phyloP scores from a whole-genome alignment of 2,113 vertebrate species.

The Ursus arctos region DNA sequence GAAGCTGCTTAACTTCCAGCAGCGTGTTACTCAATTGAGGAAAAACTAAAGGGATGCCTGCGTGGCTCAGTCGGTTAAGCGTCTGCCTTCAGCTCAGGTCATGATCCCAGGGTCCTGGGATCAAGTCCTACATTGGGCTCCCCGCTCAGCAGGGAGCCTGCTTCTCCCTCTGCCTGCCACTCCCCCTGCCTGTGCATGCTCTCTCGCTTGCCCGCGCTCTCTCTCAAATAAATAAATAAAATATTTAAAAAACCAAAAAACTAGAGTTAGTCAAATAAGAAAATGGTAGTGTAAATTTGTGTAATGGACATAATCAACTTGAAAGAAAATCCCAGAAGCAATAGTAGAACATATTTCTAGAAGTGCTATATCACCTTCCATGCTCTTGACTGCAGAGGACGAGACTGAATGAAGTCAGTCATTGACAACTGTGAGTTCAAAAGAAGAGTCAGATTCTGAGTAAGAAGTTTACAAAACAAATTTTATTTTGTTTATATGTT shows the following conservation, averaged over 20 bases:
- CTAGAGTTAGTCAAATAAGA: neutral
- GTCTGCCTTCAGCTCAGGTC: too few species aligned
- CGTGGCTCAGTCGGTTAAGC: too few species aligned
- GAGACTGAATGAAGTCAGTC: neutral
- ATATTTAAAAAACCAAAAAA: neutral
- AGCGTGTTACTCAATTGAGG: neutral
- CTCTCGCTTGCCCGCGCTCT: too few species aligned
- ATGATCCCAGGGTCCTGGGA: too few species aligned
- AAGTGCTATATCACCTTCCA: neutral
- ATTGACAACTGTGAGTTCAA: neutral
- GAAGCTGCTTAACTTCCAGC: slow-evolving; percentile 14
- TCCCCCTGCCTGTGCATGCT: too few species aligned
- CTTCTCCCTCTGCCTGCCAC: too few species aligned
- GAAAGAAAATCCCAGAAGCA: neutral
- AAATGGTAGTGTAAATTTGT: slow-evolving; percentile 26
- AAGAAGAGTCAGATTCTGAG: neutral
- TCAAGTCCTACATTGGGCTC: too few species aligned
- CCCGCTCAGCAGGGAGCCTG: too few species aligned
- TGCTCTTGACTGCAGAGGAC: neutral
- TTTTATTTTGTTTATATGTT: neutral
- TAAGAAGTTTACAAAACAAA: neutral
- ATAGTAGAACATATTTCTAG: neutral
- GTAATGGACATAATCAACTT: neutral
- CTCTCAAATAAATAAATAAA: too few species aligned
- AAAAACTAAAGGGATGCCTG: neutral